Conservation (phyloP, 2,888 invertebrate species). For the Lasioglossum oenotherae region DNA sequence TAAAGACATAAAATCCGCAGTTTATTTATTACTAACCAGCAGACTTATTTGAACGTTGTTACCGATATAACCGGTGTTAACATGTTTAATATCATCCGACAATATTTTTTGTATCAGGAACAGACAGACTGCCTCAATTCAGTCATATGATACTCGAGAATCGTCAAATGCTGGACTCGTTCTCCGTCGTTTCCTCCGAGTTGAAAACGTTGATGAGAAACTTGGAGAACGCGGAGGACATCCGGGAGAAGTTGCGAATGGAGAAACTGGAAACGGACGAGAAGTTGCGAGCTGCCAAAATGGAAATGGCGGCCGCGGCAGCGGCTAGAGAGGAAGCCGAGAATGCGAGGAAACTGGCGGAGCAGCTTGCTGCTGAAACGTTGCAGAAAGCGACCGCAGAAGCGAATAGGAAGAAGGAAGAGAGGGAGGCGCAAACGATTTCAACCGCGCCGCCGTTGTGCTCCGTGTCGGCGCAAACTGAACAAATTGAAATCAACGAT, state of each 20-base stretch:
- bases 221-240: constrained; percentile 85
- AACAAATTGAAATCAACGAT: constrained; percentile 65
- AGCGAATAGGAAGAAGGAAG: constrained; percentile 74
- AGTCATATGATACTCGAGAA: constrained; percentile 87
- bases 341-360: constrained; percentile 84
- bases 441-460: constrained; percentile 40
- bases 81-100: background rate
- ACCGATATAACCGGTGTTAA: background rate
- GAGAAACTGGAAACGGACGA: constrained; percentile 85
- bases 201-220: constrained; percentile 87
- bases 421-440: constrained; percentile 44
- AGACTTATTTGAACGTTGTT: background rate
- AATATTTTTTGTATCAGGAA: constrained; percentile 76
- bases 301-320: constrained; percentile 84
- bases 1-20: too few relatives aligned
- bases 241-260: constrained; percentile 83
- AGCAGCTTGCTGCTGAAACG: constrained; percentile 82
- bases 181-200: constrained; percentile 87
- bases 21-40: background rate
- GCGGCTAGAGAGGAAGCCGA: constrained; percentile 83
- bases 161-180: constrained; percentile 89
- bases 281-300: constrained; percentile 84
- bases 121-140: constrained; percentile 84
- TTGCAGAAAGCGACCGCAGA: constrained; percentile 80
- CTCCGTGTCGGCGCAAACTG: constrained; percentile 75